Percentiles rank a stretch among this genome's conserved stretches.
These are phyloP conservation scores for Gibbula magus DNA, from an alignment of 2,888 invertebrate species.

Conservation along the genomic window DNA sequence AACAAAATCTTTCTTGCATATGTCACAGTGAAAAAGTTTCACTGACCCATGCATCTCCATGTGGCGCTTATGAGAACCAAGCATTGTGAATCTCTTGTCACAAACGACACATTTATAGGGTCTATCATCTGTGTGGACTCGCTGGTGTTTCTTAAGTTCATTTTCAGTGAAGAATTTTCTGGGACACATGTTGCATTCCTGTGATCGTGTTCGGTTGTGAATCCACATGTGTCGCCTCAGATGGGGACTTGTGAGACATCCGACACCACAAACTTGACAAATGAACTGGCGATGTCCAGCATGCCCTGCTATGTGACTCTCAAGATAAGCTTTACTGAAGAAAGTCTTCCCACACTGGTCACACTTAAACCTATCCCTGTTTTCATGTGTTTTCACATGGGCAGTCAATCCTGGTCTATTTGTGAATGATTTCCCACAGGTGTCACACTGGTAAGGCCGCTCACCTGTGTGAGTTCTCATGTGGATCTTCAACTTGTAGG, in stretches of 20 bases:
- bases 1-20: neutral
- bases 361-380: too few relatives aligned
- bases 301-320: too few relatives aligned
- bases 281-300: too few relatives aligned
- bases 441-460: neutral
- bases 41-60: neutral
- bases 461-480: neutral
- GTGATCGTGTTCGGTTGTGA: neutral
- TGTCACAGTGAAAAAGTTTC: neutral
- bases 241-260: neutral
- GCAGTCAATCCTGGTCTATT: neutral
- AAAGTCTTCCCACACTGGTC: too few relatives aligned
- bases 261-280: too few relatives aligned
- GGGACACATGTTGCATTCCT: neutral
- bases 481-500: neutral
- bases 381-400: neutral
- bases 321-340: too few relatives aligned
- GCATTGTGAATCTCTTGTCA: conserved; percentile 6
- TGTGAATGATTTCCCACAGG: neutral
- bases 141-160: neutral
- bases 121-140: neutral
- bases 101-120: neutral
- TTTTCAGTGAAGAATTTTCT: neutral
- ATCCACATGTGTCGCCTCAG: neutral
- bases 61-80: neutral